phyloP scores from a whole-genome alignment of 2,888 invertebrate genomes.

The Cheiracanthium punctorium region DNA sequence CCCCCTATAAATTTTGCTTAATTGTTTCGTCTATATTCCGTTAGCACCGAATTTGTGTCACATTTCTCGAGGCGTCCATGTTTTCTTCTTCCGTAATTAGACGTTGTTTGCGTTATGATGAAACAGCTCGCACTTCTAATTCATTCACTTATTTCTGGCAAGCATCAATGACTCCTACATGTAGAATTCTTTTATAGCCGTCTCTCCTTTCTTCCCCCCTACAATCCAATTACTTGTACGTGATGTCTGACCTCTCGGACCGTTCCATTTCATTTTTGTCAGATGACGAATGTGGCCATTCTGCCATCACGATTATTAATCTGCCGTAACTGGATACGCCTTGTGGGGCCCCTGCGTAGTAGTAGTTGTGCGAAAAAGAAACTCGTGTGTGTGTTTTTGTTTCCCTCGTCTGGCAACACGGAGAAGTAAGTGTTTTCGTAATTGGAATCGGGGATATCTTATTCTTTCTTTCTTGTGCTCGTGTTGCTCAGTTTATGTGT shows the following conservation, averaged over 20 bases:
- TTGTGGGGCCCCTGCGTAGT: background rate
- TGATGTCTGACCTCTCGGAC: conserved; percentile 12
- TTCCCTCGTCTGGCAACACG: background rate
- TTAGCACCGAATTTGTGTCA: too few relatives aligned
- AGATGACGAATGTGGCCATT: background rate
- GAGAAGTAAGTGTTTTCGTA: background rate
- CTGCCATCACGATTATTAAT: conserved; percentile 4
- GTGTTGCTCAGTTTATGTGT: too few relatives aligned
- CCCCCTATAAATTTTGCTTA: too few relatives aligned
- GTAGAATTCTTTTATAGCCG: background rate
- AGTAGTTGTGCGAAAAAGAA: too few relatives aligned
- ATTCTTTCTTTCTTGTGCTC: too few relatives aligned
- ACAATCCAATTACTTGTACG: conserved; percentile 1
- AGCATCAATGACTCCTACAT: conserved; percentile 4
- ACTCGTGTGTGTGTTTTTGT: background rate
- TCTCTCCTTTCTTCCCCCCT: background rate
- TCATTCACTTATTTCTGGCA: background rate
- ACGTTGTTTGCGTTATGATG: too few relatives aligned
- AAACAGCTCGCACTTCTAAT: background rate
- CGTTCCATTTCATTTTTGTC: background rate
- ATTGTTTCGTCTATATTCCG: too few relatives aligned
- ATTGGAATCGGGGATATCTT: background rate
- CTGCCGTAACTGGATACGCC: background rate
- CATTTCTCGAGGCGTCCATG: too few relatives aligned
- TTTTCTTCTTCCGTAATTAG: too few relatives aligned